These are phyloP conservation scores for Stegodyphus dumicola DNA, from an alignment of 1,140 invertebrate species.

Conservation along the genomic window DNA sequence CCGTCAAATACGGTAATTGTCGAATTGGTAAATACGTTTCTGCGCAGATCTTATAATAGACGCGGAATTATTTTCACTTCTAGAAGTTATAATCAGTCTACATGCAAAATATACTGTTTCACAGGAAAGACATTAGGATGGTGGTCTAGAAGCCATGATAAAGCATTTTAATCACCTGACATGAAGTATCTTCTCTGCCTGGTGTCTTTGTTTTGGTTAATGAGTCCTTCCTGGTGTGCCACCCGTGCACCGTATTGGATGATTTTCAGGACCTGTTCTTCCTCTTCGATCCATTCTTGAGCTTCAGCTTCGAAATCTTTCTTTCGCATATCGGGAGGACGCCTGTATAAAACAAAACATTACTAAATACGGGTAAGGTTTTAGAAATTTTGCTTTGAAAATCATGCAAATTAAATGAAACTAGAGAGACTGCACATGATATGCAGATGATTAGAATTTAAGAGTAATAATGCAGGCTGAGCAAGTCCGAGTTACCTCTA, in stretches of 20 bases:
- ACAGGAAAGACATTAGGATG: neutral
- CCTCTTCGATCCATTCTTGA: conserved; percentile 51
- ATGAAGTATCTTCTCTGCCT: conserved; percentile 34
- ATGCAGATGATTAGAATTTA: too few relatives aligned
- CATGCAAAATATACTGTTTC: neutral
- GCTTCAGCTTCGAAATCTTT: conserved; percentile 8
- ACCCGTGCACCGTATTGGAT: conserved; percentile 62
- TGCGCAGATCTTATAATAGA: too few relatives aligned
- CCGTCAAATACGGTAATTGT: too few relatives aligned
- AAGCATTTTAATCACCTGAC: conserved; percentile 24
- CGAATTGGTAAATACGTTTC: too few relatives aligned
- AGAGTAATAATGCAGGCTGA: too few relatives aligned
- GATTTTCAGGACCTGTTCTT: conserved; percentile 61
- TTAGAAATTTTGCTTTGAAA: neutral
- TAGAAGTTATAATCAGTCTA: too few relatives aligned
- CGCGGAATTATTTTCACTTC: too few relatives aligned
- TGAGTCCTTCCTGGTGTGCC: conserved; percentile 55
- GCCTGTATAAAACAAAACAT: neutral
- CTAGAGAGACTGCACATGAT: too few relatives aligned
- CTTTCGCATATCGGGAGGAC: conserved; percentile 17
- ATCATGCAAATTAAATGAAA: neutral
- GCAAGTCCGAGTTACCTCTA: too few relatives aligned
- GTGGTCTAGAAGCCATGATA: neutral
- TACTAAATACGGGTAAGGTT: neutral
- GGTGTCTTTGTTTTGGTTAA: conserved; percentile 37